Conservation (phyloP, 2,797 vertebrate genomes). For the Rhinichthys osculus region DNA sequence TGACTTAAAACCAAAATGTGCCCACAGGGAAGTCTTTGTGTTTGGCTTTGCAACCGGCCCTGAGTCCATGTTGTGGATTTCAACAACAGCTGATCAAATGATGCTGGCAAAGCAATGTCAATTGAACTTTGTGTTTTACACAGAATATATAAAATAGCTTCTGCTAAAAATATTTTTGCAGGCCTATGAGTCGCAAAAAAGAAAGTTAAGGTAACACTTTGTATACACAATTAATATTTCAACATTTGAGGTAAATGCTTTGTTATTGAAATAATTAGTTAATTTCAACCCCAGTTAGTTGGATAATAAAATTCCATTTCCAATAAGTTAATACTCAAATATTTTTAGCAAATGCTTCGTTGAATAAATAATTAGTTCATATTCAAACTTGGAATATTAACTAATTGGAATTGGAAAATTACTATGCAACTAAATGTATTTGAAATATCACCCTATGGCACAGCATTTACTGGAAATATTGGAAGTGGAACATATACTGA, state of each 20-base stretch:
- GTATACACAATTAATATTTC: neutral
- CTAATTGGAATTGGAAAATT: neutral
- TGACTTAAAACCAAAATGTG: constrained; percentile 14
- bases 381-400: neutral
- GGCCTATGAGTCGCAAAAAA: neutral
- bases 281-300: neutral
- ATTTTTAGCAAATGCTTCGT: neutral
- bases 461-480: neutral
- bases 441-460: neutral
- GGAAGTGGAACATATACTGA: neutral
- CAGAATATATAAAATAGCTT: neutral
- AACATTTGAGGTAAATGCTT: neutral
- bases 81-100: constrained; percentile 13
- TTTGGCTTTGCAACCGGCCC: constrained; percentile 24
- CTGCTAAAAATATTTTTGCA: neutral
- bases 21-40: constrained; percentile 27
- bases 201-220: neutral
- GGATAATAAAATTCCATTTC: neutral
- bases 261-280: neutral
- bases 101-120: constrained; percentile 26
- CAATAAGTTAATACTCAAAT: neutral
- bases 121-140: constrained; percentile 1
- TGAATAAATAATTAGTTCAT: neutral
- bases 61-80: constrained; percentile 30
- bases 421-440: neutral